Base-by-base conservation (phyloP, 2,113 vertebrate species). In the Australoheros scitulus region DNA sequence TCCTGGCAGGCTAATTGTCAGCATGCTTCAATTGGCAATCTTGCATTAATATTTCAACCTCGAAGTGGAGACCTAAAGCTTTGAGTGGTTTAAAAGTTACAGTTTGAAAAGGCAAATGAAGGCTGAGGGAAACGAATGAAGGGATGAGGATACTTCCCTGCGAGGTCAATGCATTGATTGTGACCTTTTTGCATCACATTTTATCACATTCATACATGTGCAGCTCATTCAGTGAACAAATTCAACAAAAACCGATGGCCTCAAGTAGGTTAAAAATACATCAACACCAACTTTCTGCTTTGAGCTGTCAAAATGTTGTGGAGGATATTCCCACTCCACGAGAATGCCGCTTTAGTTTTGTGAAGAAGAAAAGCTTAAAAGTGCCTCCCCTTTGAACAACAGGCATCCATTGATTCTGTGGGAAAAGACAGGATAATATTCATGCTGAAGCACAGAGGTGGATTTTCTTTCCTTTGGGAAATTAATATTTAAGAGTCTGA, bases 251-350 rank as follows among this genome's bases (percentile, higher is more conserved):
- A 24, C 3, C 76, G 57, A 60, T 47, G 18, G 57, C 36, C 20
- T 80, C 56, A 61, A 61, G 77, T 38, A 10, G 55, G 36, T 89
- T 86, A 78, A 86, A 88, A 61, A 88, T 63, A 75, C 24, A 82
- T 29, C n/a, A 63, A 50, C 36, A 55, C 20, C 2, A 15, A 29
- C 20, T 24, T 29, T 52, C 17, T 41, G 32, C 61, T 88, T 74
- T 83, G 17, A 79, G 52, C 32, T 70, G 61, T 85, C 61, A 70
- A 58, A 6, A 26, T 70, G 17, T 36, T 72, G 13, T 36, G 22
- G 13, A 41, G 36, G 68, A 43, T 59, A 55, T 83, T 61, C 76
- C 63, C 60, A 24, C 47, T 61, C 1, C 4, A 76, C 22, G 47
- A 29, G 34, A 79, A 81, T 36, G 68, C 20, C 43, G 41, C 65